Base-by-base conservation (phyloP, 2,113 vertebrate species). In the Leptodactylus fuscus region DNA sequence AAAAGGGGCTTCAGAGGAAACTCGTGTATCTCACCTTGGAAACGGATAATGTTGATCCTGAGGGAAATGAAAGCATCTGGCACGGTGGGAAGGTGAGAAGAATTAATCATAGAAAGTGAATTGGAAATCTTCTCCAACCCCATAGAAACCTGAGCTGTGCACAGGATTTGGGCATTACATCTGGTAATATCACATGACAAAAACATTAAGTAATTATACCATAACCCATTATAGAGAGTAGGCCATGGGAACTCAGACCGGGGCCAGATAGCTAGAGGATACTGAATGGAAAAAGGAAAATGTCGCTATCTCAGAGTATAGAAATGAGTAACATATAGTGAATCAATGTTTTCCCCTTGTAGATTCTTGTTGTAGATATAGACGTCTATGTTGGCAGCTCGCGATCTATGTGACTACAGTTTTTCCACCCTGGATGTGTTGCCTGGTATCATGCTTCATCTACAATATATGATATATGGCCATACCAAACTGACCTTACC, bases 51-150 rank as follows among this genome's bases (percentile, higher is more conserved):
- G 88, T 98, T 0, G 98, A 99, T 92, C 97, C 98, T 0, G 98
- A 99, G 89, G 98, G 98, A 90, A 99, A 99, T 77, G 98, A 99
- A 90, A 99, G 96, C 6, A 87, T 99, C 87, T 99, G 98, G 98
- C 88, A 93, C 86, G 90, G 96, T 5, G 96, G 93, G 88, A 96
- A 97, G 95, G 98, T 96, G 82, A 91, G 93, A 79, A 70, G 62
- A 46, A 70, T 36, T 69, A 82, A 70, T 82, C 65, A 70, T 34
- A 53, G 46, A 7, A 71, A 82, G 77, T 62, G 77, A 60, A 58
- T 60, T 80, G 77, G 53, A 80, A 80, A 62, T 80, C 34, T 55
- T 78, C 20, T 41, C 34, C 13, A 53, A 20, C 3, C 8, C 11
- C 75, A 76, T 51, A 38, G 76, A 51, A 79, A 78, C 22, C 81